Evolutionary conservation across 2,888 invertebrate genomes (phyloP), one percentile per base, ranked within the genome.

Genomic region (Machimus atricapillus): DNA sequence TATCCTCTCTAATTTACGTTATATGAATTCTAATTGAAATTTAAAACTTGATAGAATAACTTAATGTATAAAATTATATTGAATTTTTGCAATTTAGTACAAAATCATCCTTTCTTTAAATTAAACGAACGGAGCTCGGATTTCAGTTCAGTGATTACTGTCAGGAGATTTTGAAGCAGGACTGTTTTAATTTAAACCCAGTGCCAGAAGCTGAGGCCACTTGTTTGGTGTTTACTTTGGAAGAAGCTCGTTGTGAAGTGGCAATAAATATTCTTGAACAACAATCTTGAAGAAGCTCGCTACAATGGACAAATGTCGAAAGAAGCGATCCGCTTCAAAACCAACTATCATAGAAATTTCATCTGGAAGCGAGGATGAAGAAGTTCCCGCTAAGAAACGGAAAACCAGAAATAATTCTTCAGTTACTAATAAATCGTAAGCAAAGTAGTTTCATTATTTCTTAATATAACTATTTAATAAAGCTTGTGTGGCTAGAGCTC

Each of bases 351-450:
- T 87, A 23, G 83, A 83, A 43, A 5, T 87, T 16, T 76, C 87
- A 1, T 81, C 82, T 14, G 83, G 46, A 40, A 78, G 66, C 78
- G 87, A 87, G 23, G 58, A 74, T 56, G 87, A 82, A 4, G 27
- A 14, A 7, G n/a, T 16, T 2, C 14, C 86, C 16, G 19, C 6
- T 7, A 87, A 85, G 34, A 58, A 66, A 66, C 66, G 82, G 19
- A 81, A 52, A 79, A 27, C 16, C 16, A n/a, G 7, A 27, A n/a
- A 16, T 19, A 19, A 58, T 12, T 66, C 66, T 27, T 27, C 66
- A 66, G 0, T 27, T 23, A 23, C 66, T 12, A 12, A 19, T 23
- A 23, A 19, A 27, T 4, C 23, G 66, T 23, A 27, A 66, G 7
- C 7, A 34, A 34, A 34, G 6, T 34, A 34, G 34, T 34, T 34